Percentiles rank a stretch among this genome's conserved stretches.
Evolutionary conservation across 2,797 vertebrate genomes (phyloP).

Genomic region (Anas acuta): DNA sequence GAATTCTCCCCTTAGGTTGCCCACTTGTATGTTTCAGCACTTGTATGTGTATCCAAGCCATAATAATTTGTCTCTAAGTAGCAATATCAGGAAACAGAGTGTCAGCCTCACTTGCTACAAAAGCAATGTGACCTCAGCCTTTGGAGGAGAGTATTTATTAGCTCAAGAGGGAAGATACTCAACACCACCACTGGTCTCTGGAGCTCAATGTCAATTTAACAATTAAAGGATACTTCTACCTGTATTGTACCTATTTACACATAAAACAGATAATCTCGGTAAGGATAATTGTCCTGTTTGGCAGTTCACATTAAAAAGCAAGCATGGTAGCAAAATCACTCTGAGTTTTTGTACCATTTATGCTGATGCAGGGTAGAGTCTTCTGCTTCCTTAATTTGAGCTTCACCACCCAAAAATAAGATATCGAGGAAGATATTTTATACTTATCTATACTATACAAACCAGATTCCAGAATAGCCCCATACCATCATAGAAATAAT

Average conservation of each 20-base stretch:
- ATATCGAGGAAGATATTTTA: not conserved
- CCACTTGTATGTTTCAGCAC: too few relatives aligned
- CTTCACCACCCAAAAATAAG: not conserved
- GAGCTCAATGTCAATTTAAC: not conserved
- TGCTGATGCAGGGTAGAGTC: not conserved
- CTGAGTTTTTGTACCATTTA: slow-evolving; percentile 26
- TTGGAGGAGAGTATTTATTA: too few relatives aligned
- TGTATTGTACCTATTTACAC: not conserved
- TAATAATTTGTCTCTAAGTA: too few relatives aligned
- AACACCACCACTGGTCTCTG: not conserved
- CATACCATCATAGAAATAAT: not conserved
- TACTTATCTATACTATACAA: not conserved
- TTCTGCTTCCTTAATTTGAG: not conserved
- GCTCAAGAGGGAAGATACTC: not conserved
- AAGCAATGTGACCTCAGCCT: too few relatives aligned
- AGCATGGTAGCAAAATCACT: not conserved
- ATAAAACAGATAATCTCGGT: not conserved
- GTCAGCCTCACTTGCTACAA: too few relatives aligned
- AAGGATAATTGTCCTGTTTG: not conserved
- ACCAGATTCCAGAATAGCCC: not conserved
- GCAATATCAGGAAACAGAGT: too few relatives aligned
- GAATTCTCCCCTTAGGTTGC: too few relatives aligned
- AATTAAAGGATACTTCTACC: not conserved
- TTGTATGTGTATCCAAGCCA: too few relatives aligned
- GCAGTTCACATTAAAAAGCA: not conserved